A percentile compares a stretch with the other conserved stretches of the same genome.
Evolutionary conservation across 1,140 invertebrate species (phyloP).

Genomic region (Stegodyphus dumicola): DNA sequence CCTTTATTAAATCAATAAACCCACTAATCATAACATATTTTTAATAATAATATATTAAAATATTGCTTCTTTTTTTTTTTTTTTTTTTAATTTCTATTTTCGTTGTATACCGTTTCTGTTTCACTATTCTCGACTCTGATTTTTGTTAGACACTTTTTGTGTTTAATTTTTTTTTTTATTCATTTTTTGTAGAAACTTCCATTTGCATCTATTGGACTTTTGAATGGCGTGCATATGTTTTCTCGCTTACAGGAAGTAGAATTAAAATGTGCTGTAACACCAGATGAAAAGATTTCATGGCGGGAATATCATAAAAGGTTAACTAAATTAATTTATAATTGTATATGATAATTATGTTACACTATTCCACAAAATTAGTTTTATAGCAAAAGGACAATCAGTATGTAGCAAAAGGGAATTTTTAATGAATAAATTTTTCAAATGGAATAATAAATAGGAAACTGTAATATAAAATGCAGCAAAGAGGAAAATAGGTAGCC

Average conservation of each 20-base stretch:
- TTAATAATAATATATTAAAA: too few relatives aligned
- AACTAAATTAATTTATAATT: not conserved
- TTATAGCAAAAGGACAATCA: not conserved
- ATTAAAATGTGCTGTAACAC: constrained; percentile 75
- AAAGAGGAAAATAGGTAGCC: too few relatives aligned
- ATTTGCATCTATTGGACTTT: constrained; percentile 81
- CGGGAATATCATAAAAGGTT: constrained; percentile 78
- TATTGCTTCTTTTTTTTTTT: too few relatives aligned
- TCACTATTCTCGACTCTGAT: not conserved
- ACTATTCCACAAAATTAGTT: not conserved
- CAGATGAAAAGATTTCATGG: constrained; percentile 80
- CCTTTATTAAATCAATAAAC: too few relatives aligned
- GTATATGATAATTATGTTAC: too few relatives aligned
- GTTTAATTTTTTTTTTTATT: constrained; percentile 46
- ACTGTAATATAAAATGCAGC: too few relatives aligned
- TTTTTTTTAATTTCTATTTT: not conserved
- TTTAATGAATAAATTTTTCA: too few relatives aligned
- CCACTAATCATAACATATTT: too few relatives aligned
- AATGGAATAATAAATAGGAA: too few relatives aligned
- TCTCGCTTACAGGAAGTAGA: constrained; percentile 78
- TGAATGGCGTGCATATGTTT: constrained; percentile 88
- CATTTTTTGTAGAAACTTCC: constrained; percentile 74
- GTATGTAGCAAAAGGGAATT: too few relatives aligned
- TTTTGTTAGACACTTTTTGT: not conserved
- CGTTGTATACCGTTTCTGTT: not conserved